Evolutionary conservation across 2,797 vertebrate genomes (phyloP).

Genomic region (Poliocrania exsul): DNA sequence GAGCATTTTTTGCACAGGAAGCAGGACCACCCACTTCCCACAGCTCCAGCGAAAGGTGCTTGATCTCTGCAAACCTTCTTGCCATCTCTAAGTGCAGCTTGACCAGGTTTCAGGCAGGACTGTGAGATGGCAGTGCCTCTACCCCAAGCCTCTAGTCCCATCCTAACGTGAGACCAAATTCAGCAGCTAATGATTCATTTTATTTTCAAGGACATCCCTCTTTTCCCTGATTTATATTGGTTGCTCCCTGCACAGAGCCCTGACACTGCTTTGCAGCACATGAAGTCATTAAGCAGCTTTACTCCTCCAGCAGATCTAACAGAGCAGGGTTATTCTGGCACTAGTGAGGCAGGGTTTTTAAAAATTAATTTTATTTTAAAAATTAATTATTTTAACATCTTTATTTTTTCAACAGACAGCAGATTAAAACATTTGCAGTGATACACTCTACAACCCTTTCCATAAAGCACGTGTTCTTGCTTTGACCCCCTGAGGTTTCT

Average conservation of each 20-base stretch:
- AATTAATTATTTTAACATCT: neutral
- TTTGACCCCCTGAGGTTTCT: neutral
- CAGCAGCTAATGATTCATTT: neutral
- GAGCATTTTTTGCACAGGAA: neutral
- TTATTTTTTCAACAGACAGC: neutral
- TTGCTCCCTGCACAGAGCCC: neutral
- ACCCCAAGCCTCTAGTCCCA: neutral
- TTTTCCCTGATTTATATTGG: neutral
- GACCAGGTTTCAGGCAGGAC: neutral
- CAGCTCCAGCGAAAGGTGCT: neutral
- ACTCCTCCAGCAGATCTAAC: neutral
- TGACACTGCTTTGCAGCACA: neutral
- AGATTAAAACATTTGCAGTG: neutral
- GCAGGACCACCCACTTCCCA: neutral
- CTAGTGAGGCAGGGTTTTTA: neutral
- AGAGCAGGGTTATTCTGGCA: neutral
- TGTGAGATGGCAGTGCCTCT: neutral
- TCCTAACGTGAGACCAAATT: neutral
- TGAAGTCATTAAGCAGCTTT: neutral
- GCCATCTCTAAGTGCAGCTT: neutral
- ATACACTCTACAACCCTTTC: neutral
- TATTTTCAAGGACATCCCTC: neutral
- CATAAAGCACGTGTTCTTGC: rapidly evolving
- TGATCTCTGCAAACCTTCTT: neutral
- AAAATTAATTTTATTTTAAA: neutral